Evolutionary conservation across 2,113 vertebrate genomes (phyloP).

Genomic region (Nothocercus nigrocapillus): DNA sequence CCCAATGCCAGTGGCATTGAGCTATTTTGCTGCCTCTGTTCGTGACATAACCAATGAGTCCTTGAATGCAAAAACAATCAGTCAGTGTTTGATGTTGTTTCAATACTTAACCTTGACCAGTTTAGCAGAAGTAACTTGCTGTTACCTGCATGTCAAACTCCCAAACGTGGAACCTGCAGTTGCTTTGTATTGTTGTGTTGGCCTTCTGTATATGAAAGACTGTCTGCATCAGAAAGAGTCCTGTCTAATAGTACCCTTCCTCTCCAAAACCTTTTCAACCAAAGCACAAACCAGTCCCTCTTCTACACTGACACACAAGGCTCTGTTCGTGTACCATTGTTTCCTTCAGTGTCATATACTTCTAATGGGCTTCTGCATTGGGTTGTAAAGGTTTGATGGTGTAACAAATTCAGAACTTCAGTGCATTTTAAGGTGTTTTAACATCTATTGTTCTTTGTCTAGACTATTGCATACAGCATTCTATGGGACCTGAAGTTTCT

Average conservation of each 20-base stretch:
- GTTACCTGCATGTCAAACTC: not conserved
- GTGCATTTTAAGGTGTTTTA: not conserved
- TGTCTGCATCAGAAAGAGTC: not conserved
- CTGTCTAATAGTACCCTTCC: not conserved
- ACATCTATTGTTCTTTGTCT: conserved; percentile 38
- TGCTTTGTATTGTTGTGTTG: too few relatives aligned
- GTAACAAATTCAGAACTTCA: not conserved
- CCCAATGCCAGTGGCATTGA: conserved; percentile 12
- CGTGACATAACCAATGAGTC: not conserved
- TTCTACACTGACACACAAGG: not conserved
- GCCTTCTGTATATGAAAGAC: not conserved
- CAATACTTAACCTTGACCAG: conserved; percentile 24
- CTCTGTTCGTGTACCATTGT: not conserved
- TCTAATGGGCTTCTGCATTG: not conserved
- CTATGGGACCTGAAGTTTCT: conserved; percentile 98
- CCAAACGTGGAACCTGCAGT: not conserved
- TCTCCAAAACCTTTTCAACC: not conserved
- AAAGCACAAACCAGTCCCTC: not conserved
- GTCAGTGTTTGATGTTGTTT: conserved; percentile 10
- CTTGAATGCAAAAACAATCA: conserved; percentile 14
- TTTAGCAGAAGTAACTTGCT: conserved; percentile 8
- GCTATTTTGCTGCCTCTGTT: conserved; percentile 13
- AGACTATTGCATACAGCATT: conserved; percentile 99
- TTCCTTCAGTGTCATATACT: not conserved
- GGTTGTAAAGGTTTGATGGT: not conserved